Evolutionary conservation across 30 jellyfish, hydroid and myxozoan species (phyloP).

Genomic region (Cassiopea xamachana): DNA sequence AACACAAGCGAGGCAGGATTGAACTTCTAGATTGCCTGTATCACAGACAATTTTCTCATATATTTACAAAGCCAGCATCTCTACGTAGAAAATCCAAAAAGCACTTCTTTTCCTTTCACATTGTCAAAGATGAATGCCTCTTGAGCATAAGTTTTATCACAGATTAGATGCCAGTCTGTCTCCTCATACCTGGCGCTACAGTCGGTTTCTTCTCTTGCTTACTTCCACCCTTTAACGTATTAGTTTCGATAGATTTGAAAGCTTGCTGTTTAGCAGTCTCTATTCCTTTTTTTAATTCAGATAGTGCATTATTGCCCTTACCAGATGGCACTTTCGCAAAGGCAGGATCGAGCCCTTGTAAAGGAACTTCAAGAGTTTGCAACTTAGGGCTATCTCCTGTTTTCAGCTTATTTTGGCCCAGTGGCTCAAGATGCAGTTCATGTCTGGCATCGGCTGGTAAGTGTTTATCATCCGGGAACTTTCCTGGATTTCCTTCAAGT

Average conservation of each 20-base stretch:
- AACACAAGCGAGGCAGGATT: no score
- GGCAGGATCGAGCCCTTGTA: slow-evolving; percentile 37
- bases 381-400: neutral
- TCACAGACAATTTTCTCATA: no score
- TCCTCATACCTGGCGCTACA: slow-evolving; percentile 69
- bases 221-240: neutral
- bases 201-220: slow-evolving; percentile 48
- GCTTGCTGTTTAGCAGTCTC: slow-evolving; percentile 1
- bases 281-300: slow-evolving; percentile 11
- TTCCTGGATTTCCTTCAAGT: slow-evolving; percentile 31
- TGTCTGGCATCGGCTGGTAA: slow-evolving; percentile 59
- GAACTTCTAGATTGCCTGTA: no score
- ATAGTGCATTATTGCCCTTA: slow-evolving; percentile 32
- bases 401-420: neutral
- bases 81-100: no score
- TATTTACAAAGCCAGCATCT: no score
- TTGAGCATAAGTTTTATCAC: no score
- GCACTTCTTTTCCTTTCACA: no score
- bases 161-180: slow-evolving; percentile 5
- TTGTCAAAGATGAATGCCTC: no score
- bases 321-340: slow-evolving; percentile 21
- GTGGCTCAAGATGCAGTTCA: slow-evolving; percentile 33
- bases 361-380: slow-evolving; percentile 28
- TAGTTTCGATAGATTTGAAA: neutral
- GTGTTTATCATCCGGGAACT: slow-evolving; percentile 8